phyloP scores from a whole-genome alignment of 2,888 invertebrate species.

The Cephus spinipes region DNA sequence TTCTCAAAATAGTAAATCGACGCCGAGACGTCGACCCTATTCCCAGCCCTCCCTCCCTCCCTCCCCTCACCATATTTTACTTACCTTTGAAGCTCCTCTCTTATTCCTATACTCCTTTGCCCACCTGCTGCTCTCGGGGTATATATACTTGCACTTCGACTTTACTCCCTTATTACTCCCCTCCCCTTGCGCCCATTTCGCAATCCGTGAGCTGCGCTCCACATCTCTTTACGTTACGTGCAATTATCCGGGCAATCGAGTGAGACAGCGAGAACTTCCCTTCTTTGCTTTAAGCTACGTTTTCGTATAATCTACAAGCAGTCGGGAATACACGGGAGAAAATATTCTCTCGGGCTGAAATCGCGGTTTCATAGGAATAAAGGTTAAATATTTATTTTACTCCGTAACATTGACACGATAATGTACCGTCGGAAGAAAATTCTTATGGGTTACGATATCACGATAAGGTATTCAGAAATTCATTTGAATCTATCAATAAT shows the following conservation, averaged over 20 bases:
- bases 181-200: background rate
- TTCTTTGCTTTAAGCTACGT: background rate
- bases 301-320: background rate
- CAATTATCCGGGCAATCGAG: background rate
- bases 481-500: background rate
- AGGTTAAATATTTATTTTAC: background rate
- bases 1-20: background rate
- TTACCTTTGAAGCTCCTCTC: background rate
- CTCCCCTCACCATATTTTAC: background rate
- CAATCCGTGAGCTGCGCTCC: background rate
- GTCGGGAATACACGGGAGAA: background rate
- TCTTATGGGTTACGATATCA: background rate
- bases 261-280: background rate
- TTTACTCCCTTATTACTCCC: background rate
- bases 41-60: background rate
- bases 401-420: background rate
- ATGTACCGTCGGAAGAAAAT: background rate
- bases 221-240: background rate
- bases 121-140: background rate
- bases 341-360: background rate
- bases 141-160: background rate
- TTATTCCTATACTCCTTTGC: background rate
- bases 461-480: background rate
- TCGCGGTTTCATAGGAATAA: background rate
- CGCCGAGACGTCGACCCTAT: background rate